Base-by-base conservation (phyloP, 2,888 invertebrate genomes). In the Drosophila limbata region DNA sequence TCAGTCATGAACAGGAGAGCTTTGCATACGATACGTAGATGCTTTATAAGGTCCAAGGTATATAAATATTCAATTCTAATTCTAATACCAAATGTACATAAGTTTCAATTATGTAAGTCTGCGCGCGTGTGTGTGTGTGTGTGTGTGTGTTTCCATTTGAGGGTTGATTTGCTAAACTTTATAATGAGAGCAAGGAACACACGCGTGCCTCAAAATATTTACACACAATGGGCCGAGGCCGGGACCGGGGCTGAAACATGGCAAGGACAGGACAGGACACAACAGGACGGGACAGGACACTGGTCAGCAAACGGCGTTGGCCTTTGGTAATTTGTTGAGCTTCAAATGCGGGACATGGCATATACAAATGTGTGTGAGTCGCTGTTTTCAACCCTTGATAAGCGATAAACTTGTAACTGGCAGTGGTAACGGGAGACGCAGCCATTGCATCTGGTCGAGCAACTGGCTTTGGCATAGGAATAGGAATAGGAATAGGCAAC, bases 271-370 rank as follows among this genome's bases (percentile, higher is more conserved):
- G 28, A 28, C 8, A 39, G 44, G 47, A 44, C 3, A 21, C 21
- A 21, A 40, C 56, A 40, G 21, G 21, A 40, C 56, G 37, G 21
- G 21, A 44, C 60, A 48, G 47, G 60, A 63, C 61, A 60, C 70
- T 75, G 73, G 84, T 81, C 90, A 86, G 89, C 78, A 79, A 79
- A 71, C 76, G 76, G 77, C 84, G 73, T 69, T 90, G 90, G 89
- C 90, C 90, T 90, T 83, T 90, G 83, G 82, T 89, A 90, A 90
- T 90, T 90, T 90, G 90, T 81, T 83, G 88, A 79, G 88, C 77
- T 75, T 64, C 70, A 61, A 56, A 67, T 61, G 61, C 59, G 64
- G 57, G 52, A 59, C 51, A 37, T 40, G 40, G 35, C 45, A 47
- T 17, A 25, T 40, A 64, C 47, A 68, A 37, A 48, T 51, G 42